Evolutionary conservation across 2,797 vertebrate genomes (phyloP).

Genomic region (Arrhamphus sclerolepis): DNA sequence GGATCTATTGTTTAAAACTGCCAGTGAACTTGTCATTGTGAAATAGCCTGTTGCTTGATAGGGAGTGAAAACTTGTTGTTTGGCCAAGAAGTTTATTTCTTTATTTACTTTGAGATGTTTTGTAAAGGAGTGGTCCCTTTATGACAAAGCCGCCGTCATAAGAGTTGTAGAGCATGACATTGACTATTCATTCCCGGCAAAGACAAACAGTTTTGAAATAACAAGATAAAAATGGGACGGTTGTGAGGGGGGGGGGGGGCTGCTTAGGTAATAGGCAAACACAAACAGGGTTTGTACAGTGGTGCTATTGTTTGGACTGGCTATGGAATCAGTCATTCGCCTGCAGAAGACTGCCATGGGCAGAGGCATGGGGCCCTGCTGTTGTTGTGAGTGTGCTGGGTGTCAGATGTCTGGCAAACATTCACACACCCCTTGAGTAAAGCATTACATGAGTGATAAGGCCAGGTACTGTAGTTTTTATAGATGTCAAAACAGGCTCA

Average conservation of each 20-base stretch:
- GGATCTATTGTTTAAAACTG: slow-evolving; percentile 64
- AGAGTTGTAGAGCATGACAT: slow-evolving; percentile 72
- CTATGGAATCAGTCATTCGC: slow-evolving; percentile 77
- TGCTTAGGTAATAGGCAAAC: slow-evolving; percentile 84
- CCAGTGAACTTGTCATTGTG: slow-evolving; percentile 64
- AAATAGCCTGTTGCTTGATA: slow-evolving; percentile 50
- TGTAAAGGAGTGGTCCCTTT: slow-evolving; percentile 76
- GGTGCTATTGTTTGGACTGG: slow-evolving; percentile 85
- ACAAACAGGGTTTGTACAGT: slow-evolving; percentile 84
- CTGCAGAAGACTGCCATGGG: slow-evolving; percentile 68
- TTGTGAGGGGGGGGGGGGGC: slow-evolving; percentile 33
- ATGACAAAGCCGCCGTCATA: slow-evolving; percentile 77
- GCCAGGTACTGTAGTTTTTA: slow-evolving; percentile 34
- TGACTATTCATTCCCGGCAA: slow-evolving; percentile 77
- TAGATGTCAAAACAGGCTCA: slow-evolving; percentile 65
- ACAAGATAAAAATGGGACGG: slow-evolving; percentile 81
- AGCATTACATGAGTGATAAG: slow-evolving; percentile 59
- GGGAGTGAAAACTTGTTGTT: slow-evolving; percentile 75
- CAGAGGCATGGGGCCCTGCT: slow-evolving; percentile 68
- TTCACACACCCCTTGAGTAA: slow-evolving; percentile 73
- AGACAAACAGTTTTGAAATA: slow-evolving; percentile 85
- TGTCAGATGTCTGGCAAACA: slow-evolving; percentile 74
- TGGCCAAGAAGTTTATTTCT: slow-evolving; percentile 80
- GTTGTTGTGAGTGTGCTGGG: slow-evolving; percentile 59
- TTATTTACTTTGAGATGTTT: slow-evolving; percentile 81